phyloP scores from a whole-genome alignment of 1,140 invertebrate genomes.

The Steinernema feltiae region DNA sequence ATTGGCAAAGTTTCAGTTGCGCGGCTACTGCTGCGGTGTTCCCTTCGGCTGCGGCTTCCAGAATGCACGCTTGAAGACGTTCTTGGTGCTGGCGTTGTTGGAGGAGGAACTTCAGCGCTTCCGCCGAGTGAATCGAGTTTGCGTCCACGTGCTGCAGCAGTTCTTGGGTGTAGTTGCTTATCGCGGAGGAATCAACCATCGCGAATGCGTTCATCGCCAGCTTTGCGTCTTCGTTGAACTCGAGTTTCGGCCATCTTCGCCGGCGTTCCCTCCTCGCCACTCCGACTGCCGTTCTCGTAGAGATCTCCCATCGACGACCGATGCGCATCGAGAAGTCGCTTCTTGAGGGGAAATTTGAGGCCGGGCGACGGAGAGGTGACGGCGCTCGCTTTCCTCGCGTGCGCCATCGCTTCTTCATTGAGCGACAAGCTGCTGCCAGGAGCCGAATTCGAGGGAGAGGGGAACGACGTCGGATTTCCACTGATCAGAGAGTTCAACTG shows the following conservation, averaged over 20 bases:
- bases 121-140: not conserved
- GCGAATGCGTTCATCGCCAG: not conserved
- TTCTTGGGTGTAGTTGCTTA: not conserved
- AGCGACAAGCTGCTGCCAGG: not conserved
- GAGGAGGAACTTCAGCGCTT: not conserved
- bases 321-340: constrained; percentile 11
- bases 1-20: not conserved
- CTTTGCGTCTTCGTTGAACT: not conserved
- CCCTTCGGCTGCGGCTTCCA: not conserved
- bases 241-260: constrained; percentile 3
- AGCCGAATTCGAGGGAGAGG: not conserved
- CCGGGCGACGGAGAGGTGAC: not conserved
- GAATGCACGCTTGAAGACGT: not conserved
- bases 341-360: constrained; percentile 3
- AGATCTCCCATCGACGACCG: not conserved
- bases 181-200: not conserved
- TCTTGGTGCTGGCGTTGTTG: not conserved
- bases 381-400: not conserved
- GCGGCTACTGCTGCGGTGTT: not conserved
- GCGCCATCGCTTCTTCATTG: constrained; percentile 2
- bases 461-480: not conserved
- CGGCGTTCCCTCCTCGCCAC: not conserved
- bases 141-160: not conserved
- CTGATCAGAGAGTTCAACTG: not conserved
- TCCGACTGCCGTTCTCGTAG: not conserved